phyloP scores from a whole-genome alignment of 2,888 invertebrate genomes.

The Drosophila paranaensis region DNA sequence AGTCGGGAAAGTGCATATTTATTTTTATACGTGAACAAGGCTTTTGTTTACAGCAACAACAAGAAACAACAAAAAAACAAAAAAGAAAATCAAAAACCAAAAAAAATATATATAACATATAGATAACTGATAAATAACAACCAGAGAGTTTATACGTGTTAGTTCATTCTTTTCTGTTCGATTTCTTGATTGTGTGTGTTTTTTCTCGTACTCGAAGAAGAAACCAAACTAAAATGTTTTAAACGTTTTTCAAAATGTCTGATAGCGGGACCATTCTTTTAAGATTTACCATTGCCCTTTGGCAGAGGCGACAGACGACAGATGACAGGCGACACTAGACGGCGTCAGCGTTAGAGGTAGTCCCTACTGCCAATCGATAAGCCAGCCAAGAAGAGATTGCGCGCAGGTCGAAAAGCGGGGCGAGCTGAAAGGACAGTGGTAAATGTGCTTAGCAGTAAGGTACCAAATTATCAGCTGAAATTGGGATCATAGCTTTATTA shows the following conservation, averaged over 20 bases:
- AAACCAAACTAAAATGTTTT: conserved; percentile 79
- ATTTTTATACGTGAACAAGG: conserved; percentile 71
- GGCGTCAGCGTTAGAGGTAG: background rate
- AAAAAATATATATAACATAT: background rate
- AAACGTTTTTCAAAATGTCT: conserved; percentile 85
- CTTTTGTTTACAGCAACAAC: conserved; percentile 18
- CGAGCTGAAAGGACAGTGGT: conserved; percentile 83
- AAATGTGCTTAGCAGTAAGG: conserved; percentile 85
- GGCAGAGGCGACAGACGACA: conserved; percentile 17
- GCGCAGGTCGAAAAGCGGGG: background rate
- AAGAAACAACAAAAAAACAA: background rate
- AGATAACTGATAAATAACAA: conserved; percentile 29
- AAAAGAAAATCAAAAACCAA: conserved; percentile 2
- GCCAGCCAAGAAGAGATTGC: background rate
- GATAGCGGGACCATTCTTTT: conserved; percentile 86
- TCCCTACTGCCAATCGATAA: background rate
- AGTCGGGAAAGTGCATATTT: conserved; percentile 62
- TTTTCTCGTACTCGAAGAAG: conserved; percentile 66
- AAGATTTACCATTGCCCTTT: conserved; percentile 85
- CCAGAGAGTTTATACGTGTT: conserved; percentile 50
- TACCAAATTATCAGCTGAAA: conserved; percentile 86
- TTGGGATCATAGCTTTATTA: conserved; percentile 90
- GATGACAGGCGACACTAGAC: conserved; percentile 1
- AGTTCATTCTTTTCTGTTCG: conserved; percentile 56
- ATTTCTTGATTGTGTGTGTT: conserved; percentile 48